phyloP scores from a whole-genome alignment of 1,140 invertebrate species.

The Euborellia annulipes region DNA sequence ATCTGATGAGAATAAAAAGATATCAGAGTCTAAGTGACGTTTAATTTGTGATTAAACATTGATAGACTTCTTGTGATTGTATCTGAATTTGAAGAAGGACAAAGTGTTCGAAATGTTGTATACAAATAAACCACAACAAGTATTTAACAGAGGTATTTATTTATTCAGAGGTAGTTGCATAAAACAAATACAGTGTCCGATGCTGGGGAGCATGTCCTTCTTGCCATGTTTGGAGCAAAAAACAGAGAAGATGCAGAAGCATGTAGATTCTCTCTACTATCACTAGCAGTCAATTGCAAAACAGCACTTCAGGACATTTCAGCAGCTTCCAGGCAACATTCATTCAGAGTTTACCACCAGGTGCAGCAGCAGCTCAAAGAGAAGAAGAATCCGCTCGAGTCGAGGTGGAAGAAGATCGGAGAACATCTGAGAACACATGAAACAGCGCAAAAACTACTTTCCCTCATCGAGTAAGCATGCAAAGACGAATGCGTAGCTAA shows the following conservation, averaged over 20 bases:
- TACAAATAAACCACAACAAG: too few species aligned
- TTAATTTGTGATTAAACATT: too few species aligned
- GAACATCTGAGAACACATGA: neutral
- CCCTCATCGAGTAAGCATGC: neutral
- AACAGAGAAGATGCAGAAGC: constrained; percentile 1
- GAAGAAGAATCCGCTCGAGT: constrained; percentile 1
- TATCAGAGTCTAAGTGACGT: too few species aligned
- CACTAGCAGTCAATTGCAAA: constrained; percentile 1
- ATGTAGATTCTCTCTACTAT: neutral
- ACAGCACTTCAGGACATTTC: constrained; percentile 8
- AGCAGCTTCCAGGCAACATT: constrained; percentile 8
- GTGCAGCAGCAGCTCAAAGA: constrained; percentile 8
- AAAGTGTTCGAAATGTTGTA: too few species aligned
- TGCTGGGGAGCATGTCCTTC: constrained; percentile 3
- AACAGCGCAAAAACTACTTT: constrained; percentile 1
- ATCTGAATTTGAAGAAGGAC: too few species aligned
- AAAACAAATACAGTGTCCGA: neutral
- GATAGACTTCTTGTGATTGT: too few species aligned
- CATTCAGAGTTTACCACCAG: constrained; percentile 10
- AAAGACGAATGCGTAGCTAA: constrained; percentile 2
- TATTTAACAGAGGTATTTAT: too few species aligned
- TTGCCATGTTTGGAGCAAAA: neutral
- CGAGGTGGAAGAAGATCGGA: neutral
- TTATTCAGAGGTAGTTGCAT: too few species aligned
- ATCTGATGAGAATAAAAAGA: too few species aligned